These are phyloP conservation scores for Aphrocallistes beatrix DNA, from an alignment of 37 sponge, comb jelly and placozoan genomes.

Conservation along the genomic window DNA sequence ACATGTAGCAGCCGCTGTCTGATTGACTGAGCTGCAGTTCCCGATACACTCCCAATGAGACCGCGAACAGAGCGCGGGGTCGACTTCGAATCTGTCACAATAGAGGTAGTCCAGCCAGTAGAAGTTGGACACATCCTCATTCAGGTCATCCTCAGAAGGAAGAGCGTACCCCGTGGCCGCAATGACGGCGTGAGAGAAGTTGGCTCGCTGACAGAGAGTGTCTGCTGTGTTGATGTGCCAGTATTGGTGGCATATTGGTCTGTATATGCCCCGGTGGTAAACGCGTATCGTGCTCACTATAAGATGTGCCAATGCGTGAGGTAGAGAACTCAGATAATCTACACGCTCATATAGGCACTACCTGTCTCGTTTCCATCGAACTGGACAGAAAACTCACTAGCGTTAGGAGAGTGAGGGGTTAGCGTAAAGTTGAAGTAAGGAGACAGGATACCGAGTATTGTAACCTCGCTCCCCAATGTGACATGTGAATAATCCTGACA, in stretches of 20 bases:
- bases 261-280: neutral
- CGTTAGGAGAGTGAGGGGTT: neutral
- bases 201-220: neutral
- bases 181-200: neutral
- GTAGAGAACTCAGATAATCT: no score
- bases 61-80: neutral
- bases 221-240: neutral
- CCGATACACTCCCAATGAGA: neutral
- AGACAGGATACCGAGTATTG: neutral
- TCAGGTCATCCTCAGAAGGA: neutral
- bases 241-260: neutral
- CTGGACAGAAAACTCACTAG: neutral
- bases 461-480: neutral
- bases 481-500: neutral
- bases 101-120: constrained; percentile 14
- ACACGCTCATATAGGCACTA: no score
- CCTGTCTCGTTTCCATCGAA: neutral
- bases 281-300: neutral
- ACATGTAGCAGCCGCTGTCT: neutral
- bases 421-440: neutral
- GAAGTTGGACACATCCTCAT: neutral
- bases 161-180: neutral
- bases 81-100: neutral
- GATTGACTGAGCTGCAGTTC: neutral
- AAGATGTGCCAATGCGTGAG: neutral